phyloP scores from a whole-genome alignment of 1,140 invertebrate species.

The Latrodectus geometricus region DNA sequence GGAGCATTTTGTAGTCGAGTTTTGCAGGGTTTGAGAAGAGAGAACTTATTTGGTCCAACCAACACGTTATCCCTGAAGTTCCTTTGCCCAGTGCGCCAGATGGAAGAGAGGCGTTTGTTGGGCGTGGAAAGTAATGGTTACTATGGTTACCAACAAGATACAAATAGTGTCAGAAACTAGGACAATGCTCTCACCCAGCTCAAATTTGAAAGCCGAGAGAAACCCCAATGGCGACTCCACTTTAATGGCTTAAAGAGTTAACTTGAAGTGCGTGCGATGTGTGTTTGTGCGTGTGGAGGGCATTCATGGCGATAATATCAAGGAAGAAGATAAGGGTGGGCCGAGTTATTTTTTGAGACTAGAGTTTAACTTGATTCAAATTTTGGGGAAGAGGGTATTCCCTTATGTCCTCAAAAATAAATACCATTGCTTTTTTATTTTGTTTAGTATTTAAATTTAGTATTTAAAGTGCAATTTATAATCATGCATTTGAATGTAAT shows the following conservation, averaged over 20 bases:
- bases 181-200: slow-evolving; percentile 34
- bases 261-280: slow-evolving; percentile 27
- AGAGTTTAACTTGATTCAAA: no score
- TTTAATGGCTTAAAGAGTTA: slow-evolving; percentile 60
- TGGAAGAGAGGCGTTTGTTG: slow-evolving; percentile 33
- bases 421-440: no score
- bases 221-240: slow-evolving; percentile 12
- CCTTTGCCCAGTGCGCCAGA: slow-evolving; percentile 21
- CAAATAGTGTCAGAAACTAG: slow-evolving; percentile 61
- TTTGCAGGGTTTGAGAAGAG: not conserved
- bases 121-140: slow-evolving; percentile 50
- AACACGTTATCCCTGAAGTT: not conserved
- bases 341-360: no score
- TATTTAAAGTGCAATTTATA: no score
- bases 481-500: no score
- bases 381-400: no score
- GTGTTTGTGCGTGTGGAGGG: not conserved
- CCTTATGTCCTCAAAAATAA: no score
- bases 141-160: slow-evolving; percentile 58
- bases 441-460: no score
- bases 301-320: not conserved
- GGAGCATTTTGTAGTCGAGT: not conserved
- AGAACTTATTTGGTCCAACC: not conserved
- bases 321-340: not conserved
- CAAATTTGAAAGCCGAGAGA: slow-evolving; percentile 37